Percentiles rank a stretch among this genome's conserved stretches.
Evolutionary conservation across 2,113 vertebrate genomes (phyloP).

Genomic region (Syrmaticus mikado): DNA sequence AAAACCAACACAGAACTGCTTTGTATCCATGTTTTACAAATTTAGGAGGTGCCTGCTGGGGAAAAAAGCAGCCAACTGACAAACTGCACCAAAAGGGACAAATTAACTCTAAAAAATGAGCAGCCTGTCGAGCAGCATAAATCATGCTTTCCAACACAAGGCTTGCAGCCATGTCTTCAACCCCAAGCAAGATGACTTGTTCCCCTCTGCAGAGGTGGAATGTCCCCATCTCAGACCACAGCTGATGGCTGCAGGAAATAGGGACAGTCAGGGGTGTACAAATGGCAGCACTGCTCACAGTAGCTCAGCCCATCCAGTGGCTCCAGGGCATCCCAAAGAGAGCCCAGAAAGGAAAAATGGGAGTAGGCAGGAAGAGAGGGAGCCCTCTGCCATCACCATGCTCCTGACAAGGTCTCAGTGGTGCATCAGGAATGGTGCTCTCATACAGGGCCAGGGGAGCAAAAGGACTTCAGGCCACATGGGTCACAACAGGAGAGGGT

Average conservation of each 20-base stretch:
- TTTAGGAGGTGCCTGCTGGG: neutral
- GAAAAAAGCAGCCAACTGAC: neutral
- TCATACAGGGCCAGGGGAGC: fast-evolving
- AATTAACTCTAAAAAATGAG: constrained; percentile 42
- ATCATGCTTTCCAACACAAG: neutral
- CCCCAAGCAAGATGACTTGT: neutral
- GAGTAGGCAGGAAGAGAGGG: neutral
- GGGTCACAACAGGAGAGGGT: neutral
- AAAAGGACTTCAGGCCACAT: neutral
- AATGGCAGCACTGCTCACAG: neutral
- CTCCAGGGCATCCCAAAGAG: neutral
- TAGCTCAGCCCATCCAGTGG: neutral
- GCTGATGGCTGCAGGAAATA: neutral
- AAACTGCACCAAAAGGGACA: constrained; percentile 14
- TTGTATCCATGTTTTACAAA: neutral
- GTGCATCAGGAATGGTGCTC: neutral
- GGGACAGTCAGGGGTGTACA: neutral
- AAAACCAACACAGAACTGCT: neutral
- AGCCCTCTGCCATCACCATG: fast-evolving
- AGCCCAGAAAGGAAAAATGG: neutral
- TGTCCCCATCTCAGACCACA: neutral
- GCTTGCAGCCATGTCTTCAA: neutral
- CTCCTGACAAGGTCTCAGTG: fast-evolving
- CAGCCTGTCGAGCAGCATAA: neutral
- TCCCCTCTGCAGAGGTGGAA: neutral